phyloP scores from a whole-genome alignment of 2,888 invertebrate species.

The Pilophorus perplexus region DNA sequence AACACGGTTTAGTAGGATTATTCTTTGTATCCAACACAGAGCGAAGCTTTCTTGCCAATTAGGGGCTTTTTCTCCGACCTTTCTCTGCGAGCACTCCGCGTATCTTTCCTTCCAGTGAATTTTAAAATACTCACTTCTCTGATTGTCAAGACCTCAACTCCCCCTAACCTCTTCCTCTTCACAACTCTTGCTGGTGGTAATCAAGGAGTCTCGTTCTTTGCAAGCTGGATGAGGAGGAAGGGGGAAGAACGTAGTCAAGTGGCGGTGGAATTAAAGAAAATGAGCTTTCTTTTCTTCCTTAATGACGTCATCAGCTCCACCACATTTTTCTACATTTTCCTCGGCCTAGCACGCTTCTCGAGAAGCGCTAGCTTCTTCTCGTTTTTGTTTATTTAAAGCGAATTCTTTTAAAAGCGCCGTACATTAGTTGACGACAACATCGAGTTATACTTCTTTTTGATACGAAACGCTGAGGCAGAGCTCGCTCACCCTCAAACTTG shows the following conservation, averaged over 20 bases:
- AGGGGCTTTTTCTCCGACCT: not conserved
- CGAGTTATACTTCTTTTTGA: too few species aligned
- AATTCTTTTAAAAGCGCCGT: not conserved
- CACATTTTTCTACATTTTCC: conserved; percentile 13
- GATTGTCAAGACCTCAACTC: conserved; percentile 5
- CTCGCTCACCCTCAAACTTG: too few species aligned
- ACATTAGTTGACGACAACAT: too few species aligned
- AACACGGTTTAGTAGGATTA: too few species aligned
- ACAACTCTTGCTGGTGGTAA: conserved; percentile 6
- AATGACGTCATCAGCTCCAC: conserved; percentile 24
- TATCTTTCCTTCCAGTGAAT: not conserved
- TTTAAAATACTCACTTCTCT: conserved; percentile 10
- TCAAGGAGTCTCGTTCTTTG: not conserved
- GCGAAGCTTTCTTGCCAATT: conserved; percentile 12
- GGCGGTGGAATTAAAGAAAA: conserved; percentile 2
- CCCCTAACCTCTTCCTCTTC: not conserved
- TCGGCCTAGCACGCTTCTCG: not conserved
- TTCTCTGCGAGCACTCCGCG: not conserved
- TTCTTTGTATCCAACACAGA: too few species aligned
- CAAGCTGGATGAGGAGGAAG: not conserved
- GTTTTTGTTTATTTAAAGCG: not conserved
- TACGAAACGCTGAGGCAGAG: too few species aligned
- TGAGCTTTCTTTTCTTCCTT: conserved; percentile 18
- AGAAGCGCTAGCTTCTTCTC: not conserved
- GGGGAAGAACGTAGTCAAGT: not conserved